A percentile compares a stretch with the other conserved stretches of the same genome.
These are phyloP conservation scores for Silurus lanzhouensis DNA, from an alignment of 2,797 vertebrate species.

Conservation along the genomic window DNA sequence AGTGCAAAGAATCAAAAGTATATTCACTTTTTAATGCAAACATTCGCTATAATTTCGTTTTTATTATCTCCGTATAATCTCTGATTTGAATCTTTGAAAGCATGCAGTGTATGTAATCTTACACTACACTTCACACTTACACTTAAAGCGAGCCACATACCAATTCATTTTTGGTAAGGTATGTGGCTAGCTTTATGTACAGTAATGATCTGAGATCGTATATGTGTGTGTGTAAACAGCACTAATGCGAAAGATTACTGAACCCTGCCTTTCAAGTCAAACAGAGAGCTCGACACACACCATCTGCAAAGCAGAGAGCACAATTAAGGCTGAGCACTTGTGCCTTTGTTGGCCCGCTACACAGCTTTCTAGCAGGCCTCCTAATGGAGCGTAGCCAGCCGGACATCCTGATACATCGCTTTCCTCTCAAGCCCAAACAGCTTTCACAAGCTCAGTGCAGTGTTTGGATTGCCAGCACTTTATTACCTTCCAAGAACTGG, in stretches of 20 bases:
- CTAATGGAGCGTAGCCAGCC: constrained; percentile 28
- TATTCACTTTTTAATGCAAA: no score
- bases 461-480: constrained; percentile 37
- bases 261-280: constrained; percentile 11
- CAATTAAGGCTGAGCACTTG: neutral
- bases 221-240: neutral
- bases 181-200: neutral
- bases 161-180: no score
- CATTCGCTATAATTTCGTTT: no score
- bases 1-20: no score
- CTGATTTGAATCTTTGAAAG: no score
- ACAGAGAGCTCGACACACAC: constrained; percentile 6
- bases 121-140: no score
- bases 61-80: no score
- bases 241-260: neutral
- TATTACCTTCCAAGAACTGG: constrained; percentile 33
- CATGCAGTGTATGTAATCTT: no score
- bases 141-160: no score
- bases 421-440: constrained; percentile 28
- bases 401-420: constrained; percentile 29
- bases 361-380: constrained; percentile 18
- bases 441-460: constrained; percentile 23
- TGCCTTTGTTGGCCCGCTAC: constrained; percentile 31
- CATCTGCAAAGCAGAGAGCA: neutral
- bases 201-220: neutral